Percentiles rank a stretch among this genome's conserved stretches.
Conservation (phyloP, 1,140 invertebrate species). For the Drosophila equinoxialis region DNA sequence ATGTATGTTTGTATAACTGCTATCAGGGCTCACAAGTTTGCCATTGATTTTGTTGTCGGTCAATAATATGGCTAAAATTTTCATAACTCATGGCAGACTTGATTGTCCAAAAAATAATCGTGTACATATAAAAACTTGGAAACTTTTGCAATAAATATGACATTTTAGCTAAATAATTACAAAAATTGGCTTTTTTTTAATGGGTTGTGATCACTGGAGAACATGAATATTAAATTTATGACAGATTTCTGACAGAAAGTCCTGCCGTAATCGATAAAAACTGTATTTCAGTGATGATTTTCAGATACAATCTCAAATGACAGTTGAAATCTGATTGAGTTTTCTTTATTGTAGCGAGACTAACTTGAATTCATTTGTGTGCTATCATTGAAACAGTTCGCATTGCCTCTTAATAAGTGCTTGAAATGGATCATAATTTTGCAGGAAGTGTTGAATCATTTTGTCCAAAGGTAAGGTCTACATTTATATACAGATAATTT, state of each 20-base stretch:
- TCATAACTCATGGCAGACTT: neutral
- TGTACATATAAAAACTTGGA: neutral
- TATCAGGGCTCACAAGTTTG: neutral
- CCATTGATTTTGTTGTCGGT: neutral
- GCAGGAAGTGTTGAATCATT: slow-evolving; percentile 26
- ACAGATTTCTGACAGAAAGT: neutral
- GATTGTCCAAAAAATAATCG: neutral
- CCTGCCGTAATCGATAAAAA: neutral
- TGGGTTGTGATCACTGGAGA: neutral
- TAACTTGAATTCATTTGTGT: slow-evolving; percentile 31
- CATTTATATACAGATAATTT: neutral
- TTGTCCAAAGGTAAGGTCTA: slow-evolving; percentile 46
- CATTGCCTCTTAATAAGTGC: slow-evolving; percentile 25
- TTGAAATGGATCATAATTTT: slow-evolving; percentile 53
- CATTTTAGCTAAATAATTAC: neutral
- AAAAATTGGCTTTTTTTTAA: neutral
- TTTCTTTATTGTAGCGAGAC: slow-evolving; percentile 28
- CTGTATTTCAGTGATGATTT: neutral
- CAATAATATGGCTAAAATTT: neutral
- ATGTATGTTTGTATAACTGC: neutral
- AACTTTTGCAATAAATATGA: neutral
- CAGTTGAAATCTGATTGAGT: slow-evolving; percentile 26
- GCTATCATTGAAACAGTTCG: slow-evolving; percentile 32
- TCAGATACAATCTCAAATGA: slow-evolving; percentile 32
- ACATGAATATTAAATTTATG: neutral